Conservation (phyloP, 2,797 vertebrate genomes). For the Aeoliscus strigatus region DNA sequence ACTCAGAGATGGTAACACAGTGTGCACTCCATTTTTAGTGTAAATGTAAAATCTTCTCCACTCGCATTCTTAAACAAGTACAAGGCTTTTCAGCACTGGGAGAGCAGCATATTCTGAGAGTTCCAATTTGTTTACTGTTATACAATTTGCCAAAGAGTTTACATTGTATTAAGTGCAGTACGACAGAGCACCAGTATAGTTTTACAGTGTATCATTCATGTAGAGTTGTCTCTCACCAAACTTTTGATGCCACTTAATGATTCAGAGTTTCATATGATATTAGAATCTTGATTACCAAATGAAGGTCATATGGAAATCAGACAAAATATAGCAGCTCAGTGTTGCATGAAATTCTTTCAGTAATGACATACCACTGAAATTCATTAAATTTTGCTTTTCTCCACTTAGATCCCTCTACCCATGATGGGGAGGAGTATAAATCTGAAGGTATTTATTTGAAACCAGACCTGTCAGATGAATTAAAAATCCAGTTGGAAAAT, state of each 20-base stretch:
- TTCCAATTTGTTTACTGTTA: no score
- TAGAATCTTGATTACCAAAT: not conserved
- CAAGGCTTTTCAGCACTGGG: no score
- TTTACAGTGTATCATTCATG: no score
- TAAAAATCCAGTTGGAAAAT: slow-evolving; percentile 24
- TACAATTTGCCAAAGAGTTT: no score
- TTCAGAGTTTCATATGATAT: not conserved
- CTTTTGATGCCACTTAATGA: not conserved
- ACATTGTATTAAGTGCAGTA: no score
- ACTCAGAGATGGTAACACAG: no score
- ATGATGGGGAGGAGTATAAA: slow-evolving; percentile 77
- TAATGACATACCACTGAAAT: slow-evolving; percentile 38
- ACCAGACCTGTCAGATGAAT: slow-evolving; percentile 37
- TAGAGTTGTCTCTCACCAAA: not conserved
- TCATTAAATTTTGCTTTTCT: slow-evolving; percentile 73
- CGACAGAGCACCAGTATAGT: no score
- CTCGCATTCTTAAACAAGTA: no score
- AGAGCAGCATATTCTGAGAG: no score
- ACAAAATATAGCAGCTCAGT: slow-evolving; percentile 3
- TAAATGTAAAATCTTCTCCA: no score
- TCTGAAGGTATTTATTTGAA: slow-evolving; percentile 78
- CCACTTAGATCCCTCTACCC: slow-evolving; percentile 75
- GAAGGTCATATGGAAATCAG: not conserved
- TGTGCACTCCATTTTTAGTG: no score
- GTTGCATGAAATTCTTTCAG: slow-evolving; percentile 33